Conservation (phyloP, 1,140 invertebrate genomes). For the Panagrolaimus sp. region DNA sequence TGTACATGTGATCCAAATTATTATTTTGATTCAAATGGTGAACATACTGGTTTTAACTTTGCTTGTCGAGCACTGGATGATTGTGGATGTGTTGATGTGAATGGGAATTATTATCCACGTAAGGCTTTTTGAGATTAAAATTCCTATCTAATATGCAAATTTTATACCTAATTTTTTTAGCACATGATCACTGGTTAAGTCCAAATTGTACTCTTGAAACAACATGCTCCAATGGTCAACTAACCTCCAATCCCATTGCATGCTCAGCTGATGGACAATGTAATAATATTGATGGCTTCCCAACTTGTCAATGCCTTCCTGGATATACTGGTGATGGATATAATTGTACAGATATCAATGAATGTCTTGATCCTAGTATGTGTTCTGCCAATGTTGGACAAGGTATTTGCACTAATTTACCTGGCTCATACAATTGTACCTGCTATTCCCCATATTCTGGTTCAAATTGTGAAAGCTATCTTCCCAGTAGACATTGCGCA, state of each 20-base stretch:
- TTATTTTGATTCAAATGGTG: constrained; percentile 10
- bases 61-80: not conserved
- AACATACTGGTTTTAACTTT: not conserved
- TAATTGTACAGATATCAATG: constrained; percentile 11
- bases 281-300: not conserved
- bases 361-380: not conserved
- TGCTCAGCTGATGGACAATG: not conserved
- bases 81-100: not conserved
- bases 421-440: not conserved
- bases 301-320: not conserved
- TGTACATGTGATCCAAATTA: not conserved
- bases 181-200: not conserved
- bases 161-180: constrained; percentile 2
- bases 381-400: not conserved
- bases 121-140: not conserved
- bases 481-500: not conserved
- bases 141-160: not conserved
- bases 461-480: not conserved
- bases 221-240: not conserved
- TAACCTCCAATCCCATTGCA: not conserved
- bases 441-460: not conserved
- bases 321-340: constrained; percentile 1
- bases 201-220: not conserved
- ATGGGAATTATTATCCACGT: constrained; percentile 6
- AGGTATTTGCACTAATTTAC: not conserved